Percentiles rank a stretch among this genome's conserved stretches.
Evolutionary conservation across 2,797 vertebrate genomes (phyloP).

Genomic region (Typhlichthys eigenmanni): DNA sequence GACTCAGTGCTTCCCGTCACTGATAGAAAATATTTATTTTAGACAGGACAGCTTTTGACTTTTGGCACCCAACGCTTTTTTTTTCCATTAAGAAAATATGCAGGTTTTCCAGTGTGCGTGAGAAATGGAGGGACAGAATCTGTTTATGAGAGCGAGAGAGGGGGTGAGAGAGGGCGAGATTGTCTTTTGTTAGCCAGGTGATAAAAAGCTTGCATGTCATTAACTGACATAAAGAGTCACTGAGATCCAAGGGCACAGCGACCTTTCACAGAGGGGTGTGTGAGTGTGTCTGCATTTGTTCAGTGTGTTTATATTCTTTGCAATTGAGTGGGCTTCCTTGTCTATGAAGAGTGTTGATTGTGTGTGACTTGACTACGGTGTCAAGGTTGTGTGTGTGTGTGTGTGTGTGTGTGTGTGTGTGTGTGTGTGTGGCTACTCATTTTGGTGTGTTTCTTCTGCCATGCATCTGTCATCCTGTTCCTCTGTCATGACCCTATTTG

Average conservation of each 20-base stretch:
- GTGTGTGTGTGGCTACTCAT: not conserved
- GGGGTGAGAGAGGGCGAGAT: slow-evolving; percentile 25
- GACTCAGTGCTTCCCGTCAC: too few relatives aligned
- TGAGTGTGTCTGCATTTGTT: slow-evolving; percentile 7
- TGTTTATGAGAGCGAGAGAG: slow-evolving; percentile 12
- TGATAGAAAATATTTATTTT: too few relatives aligned
- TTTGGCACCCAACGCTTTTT: too few relatives aligned
- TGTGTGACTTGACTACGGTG: too few relatives aligned
- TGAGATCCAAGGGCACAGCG: slow-evolving; percentile 69
- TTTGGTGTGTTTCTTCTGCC: too few relatives aligned
- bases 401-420: slow-evolving; percentile 1
- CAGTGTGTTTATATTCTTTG: too few relatives aligned
- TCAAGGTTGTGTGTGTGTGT: not conserved
- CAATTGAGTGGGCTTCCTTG: too few relatives aligned
- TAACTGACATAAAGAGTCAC: slow-evolving; percentile 71
- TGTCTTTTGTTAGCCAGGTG: slow-evolving; percentile 58
- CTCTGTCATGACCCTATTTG: too few relatives aligned
- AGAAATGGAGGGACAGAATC: slow-evolving; percentile 18
- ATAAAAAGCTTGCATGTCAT: slow-evolving; percentile 68
- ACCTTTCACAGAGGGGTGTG: slow-evolving; percentile 71
- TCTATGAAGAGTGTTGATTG: too few relatives aligned
- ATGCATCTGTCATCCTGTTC: too few relatives aligned
- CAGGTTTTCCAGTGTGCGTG: not conserved
- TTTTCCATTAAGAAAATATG: not conserved
- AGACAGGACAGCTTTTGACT: too few relatives aligned